These are phyloP conservation scores for Diorhabda elongata DNA, from an alignment of 1,140 invertebrate genomes.

Conservation along the genomic window DNA sequence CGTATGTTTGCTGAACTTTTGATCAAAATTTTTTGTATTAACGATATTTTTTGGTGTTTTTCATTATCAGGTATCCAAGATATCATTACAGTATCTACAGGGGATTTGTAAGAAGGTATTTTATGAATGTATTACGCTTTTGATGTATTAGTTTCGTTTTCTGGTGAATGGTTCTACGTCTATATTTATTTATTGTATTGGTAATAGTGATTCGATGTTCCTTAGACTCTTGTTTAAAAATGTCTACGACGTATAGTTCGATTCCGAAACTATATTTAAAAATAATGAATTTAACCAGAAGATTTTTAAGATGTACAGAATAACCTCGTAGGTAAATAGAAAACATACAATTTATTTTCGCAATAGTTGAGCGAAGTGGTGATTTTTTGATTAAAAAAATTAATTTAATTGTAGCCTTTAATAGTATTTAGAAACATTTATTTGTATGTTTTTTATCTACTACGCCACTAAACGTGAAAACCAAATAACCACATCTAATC, in stretches of 20 bases:
- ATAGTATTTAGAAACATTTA: not conserved
- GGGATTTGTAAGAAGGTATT: conserved; percentile 21
- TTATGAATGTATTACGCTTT: conserved; percentile 15
- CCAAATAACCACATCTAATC: too few species aligned
- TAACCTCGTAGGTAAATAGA: not conserved
- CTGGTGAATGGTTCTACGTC: conserved; percentile 5
- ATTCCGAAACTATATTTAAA: not conserved
- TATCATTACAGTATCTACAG: conserved; percentile 16
- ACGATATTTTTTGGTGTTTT: conserved; percentile 7
- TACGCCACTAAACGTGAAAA: too few species aligned
- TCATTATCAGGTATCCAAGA: conserved; percentile 19
- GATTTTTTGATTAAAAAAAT: not conserved
- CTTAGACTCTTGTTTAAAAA: conserved; percentile 1
- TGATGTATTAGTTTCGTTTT: conserved; percentile 13
- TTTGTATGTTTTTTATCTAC: too few species aligned
- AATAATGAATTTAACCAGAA: not conserved
- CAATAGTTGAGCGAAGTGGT: too few species aligned
- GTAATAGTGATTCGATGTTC: not conserved
- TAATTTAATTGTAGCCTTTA: not conserved
- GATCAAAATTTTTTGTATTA: not conserved
- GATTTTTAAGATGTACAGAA: not conserved
- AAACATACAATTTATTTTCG: not conserved
- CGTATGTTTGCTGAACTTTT: conserved; percentile 2
- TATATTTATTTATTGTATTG: not conserved
- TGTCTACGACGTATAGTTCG: not conserved